Conservation (phyloP, 2,113 vertebrate genomes). For the Ivindomyrus marchei region DNA sequence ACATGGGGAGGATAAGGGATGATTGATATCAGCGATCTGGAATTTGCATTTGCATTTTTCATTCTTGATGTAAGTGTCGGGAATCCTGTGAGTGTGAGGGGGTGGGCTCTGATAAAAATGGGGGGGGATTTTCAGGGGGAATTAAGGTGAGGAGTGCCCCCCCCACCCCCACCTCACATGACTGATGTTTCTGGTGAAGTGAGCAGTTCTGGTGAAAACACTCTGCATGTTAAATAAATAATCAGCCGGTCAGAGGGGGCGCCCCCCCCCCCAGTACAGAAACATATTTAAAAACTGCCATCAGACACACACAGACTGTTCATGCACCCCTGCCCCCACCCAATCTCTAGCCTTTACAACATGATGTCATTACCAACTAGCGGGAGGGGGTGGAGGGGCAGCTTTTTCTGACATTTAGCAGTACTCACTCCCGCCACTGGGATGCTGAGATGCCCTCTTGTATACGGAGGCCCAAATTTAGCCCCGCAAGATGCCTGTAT, state of each 20-base stretch:
- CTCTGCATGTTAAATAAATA: constrained; percentile 45
- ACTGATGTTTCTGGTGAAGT: constrained; percentile 45
- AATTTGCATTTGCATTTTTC: constrained; percentile 55
- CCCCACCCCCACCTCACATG: constrained; percentile 48
- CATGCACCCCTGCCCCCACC: background rate
- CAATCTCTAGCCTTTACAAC: background rate
- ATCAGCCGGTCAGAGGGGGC: background rate
- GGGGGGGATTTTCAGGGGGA: constrained; percentile 52
- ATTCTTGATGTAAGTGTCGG: constrained; percentile 58
- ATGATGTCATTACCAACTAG: background rate
- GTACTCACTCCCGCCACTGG: background rate
- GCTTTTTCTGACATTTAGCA: background rate
- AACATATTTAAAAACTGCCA: background rate
- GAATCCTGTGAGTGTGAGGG: constrained; percentile 62
- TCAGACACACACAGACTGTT: background rate
- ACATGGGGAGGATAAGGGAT: constrained; percentile 22
- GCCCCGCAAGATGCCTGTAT: background rate
- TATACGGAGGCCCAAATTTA: background rate
- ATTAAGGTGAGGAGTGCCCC: constrained; percentile 38
- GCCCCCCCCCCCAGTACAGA: background rate
- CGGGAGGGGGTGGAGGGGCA: background rate
- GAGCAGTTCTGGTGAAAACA: constrained; percentile 43
- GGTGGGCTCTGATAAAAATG: constrained; percentile 38
- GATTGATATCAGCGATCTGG: constrained; percentile 58
- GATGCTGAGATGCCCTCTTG: background rate